Percentiles rank a stretch among this genome's conserved stretches.
Conservation (phyloP, 1,140 invertebrate genomes). For the Anoplolepis gracilipes region DNA sequence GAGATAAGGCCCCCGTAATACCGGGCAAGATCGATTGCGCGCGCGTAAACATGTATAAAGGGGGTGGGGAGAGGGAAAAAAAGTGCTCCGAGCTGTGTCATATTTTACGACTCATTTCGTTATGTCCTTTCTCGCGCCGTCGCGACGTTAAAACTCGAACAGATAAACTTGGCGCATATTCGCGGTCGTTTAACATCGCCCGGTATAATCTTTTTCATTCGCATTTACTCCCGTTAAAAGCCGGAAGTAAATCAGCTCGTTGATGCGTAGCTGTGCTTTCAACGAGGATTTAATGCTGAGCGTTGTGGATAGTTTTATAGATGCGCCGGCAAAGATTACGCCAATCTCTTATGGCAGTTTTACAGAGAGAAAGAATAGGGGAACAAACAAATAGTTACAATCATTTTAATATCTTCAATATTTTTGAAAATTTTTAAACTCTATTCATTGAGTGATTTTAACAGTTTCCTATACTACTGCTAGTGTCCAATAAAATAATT, state of each 20-base stretch:
- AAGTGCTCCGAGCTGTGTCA: conserved; percentile 53
- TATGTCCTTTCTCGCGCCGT: conserved; percentile 28
- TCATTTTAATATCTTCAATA: neutral
- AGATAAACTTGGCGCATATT: conserved; percentile 5
- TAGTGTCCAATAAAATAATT: neutral
- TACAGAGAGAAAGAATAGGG: too few species aligned
- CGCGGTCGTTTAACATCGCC: conserved; percentile 9
- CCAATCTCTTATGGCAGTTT: conserved; percentile 13
- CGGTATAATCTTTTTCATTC: conserved; percentile 19
- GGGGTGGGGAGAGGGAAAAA: neutral
- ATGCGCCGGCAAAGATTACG: conserved; percentile 32
- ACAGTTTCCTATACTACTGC: neutral
- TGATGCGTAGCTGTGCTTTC: conserved; percentile 1
- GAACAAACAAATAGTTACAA: neutral
- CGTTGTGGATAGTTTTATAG: conserved; percentile 33
- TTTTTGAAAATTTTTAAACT: neutral
- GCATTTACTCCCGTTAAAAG: conserved; percentile 3
- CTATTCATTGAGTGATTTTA: neutral
- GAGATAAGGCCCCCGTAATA: conserved; percentile 70
- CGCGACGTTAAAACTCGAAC: conserved; percentile 6
- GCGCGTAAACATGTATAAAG: neutral
- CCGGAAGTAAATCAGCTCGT: conserved; percentile 19
- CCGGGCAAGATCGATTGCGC: conserved; percentile 65
- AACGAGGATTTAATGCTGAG: neutral
- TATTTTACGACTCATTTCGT: conserved; percentile 70